These are phyloP conservation scores for Malthinus seriepunctatus DNA, from an alignment of 2,888 invertebrate genomes.

Conservation along the genomic window DNA sequence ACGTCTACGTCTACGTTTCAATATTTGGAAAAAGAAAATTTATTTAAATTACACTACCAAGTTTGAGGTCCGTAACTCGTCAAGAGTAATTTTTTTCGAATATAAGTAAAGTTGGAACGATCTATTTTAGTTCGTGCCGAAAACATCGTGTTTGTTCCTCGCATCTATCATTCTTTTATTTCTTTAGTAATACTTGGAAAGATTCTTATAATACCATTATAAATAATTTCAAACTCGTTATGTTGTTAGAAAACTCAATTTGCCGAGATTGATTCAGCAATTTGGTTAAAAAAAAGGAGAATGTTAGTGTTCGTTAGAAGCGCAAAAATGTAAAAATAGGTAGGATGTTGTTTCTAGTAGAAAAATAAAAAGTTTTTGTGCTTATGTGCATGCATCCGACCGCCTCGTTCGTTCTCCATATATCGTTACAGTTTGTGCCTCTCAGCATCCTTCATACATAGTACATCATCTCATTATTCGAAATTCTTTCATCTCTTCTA, in stretches of 20 bases:
- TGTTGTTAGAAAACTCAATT: not conserved
- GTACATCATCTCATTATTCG: conserved; percentile 39
- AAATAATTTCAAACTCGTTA: not conserved
- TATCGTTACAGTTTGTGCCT: conserved; percentile 21
- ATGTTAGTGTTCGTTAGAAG: not conserved
- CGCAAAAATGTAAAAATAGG: conserved; percentile 1
- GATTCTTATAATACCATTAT: too few species aligned
- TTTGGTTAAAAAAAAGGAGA: not conserved
- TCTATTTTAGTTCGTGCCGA: too few species aligned
- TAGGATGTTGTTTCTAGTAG: conserved; percentile 1
- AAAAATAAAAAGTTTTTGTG: conserved; percentile 11
- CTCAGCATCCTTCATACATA: conserved; percentile 35
- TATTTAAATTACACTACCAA: too few species aligned
- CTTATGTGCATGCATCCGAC: conserved; percentile 16
- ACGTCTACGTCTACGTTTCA: too few species aligned
- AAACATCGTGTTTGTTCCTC: too few species aligned
- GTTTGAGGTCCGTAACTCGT: too few species aligned
- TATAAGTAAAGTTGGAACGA: too few species aligned
- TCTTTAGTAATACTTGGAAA: too few species aligned
- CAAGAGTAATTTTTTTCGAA: too few species aligned
- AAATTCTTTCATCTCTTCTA: conserved; percentile 37
- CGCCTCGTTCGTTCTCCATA: conserved; percentile 10
- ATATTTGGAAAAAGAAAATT: too few species aligned
- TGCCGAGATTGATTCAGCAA: too few species aligned
- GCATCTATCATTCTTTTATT: too few species aligned